These are phyloP conservation scores for Monodelphis domestica DNA, from an alignment of 2,797 vertebrate species.

Conservation along the genomic window DNA sequence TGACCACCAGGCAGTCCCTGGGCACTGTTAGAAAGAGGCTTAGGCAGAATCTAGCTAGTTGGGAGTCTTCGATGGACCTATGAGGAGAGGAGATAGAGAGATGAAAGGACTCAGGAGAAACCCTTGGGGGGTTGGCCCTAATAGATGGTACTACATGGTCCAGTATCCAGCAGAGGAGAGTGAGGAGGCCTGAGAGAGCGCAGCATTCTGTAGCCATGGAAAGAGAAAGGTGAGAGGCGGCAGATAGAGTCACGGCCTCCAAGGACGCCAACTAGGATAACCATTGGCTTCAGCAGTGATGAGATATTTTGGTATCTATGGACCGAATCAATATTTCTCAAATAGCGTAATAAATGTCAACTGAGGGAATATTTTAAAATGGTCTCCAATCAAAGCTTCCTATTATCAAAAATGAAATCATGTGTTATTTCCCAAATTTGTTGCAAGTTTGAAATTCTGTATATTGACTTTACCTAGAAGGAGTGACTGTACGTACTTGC, in stretches of 20 bases:
- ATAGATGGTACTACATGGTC: neutral
- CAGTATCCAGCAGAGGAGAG: neutral
- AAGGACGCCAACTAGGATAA: neutral
- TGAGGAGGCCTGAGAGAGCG: neutral
- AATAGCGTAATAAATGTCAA: neutral
- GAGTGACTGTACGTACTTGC: neutral
- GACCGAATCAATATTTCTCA: neutral
- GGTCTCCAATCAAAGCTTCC: constrained; percentile 38
- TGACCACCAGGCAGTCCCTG: neutral
- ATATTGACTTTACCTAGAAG: constrained; percentile 9
- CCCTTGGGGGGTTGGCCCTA: no score
- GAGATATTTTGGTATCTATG: neutral
- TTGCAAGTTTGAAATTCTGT: constrained; percentile 29
- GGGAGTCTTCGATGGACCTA: neutral
- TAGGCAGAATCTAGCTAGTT: neutral
- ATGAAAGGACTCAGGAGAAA: no score
- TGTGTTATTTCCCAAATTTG: constrained; percentile 32
- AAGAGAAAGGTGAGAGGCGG: neutral
- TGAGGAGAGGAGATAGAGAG: no score
- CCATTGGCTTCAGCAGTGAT: neutral
- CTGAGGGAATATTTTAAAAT: neutral
- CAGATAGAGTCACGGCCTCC: no score
- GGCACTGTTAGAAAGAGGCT: neutral
- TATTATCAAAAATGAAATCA: constrained; percentile 25
- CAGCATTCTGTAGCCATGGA: neutral